Evolutionary conservation across 2,888 invertebrate species (phyloP), one percentile per base, ranked within the genome.

Genomic region (Eucriotettix oculatus): DNA sequence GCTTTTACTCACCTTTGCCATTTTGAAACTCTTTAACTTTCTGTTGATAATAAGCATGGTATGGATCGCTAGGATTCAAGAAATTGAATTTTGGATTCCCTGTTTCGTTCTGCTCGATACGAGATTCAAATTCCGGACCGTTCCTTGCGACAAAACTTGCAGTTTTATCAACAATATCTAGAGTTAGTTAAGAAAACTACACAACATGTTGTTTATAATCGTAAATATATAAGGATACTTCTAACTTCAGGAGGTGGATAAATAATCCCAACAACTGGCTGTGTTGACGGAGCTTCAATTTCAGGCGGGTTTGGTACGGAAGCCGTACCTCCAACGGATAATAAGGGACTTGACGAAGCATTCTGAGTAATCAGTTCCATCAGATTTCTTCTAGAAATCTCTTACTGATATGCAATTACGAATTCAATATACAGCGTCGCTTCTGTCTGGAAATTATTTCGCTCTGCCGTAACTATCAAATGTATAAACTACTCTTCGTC

Each of bases 191-290:
- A 29, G 29, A 29, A 29, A 29, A 29, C 3, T 7, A 29, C 29
- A 29, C 29, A 29, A 55, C 55, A 55, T 29, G 40, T 29, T 29
- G 29, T 7, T 5, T 5, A 7, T 29, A 29, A n/a, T 3, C 42
- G 14, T n/a, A 10, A 44, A 57, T 29, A n/a, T n/a, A 66, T 79
- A 92, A 93, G 91, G 91, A 92, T 93, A 96, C 97, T 98, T 79
- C 99, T 86, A 72, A 99, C 96, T 84, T 99, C 99, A 63, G 99
- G 99, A 14, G 99, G 99, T 63, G 99, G 99, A 77, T 98, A 98
- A 70, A 99, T 99, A 65, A 99, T 96, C 67, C 98, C 98, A 66
- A 98, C 81, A 55, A 83, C 77, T 1, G 83, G 75, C 64, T 78
- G 73, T 17, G 77, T 71, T 29, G 29, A 29, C 9, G 74, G 75